These are phyloP conservation scores for Drosophila mayaguana DNA, from an alignment of 2,888 invertebrate genomes.

Conservation along the genomic window DNA sequence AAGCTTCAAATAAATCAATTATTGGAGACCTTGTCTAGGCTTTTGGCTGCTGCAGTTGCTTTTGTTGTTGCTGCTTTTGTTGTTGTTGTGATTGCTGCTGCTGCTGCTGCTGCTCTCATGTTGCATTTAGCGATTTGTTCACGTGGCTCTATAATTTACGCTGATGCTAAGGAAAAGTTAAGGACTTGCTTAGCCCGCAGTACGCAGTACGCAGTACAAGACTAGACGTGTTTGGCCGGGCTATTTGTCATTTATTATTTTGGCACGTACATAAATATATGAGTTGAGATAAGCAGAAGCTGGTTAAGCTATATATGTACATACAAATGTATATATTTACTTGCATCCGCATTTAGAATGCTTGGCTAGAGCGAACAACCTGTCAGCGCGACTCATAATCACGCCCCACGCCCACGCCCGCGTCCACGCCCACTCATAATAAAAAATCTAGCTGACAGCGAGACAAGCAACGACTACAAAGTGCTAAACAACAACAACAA, in stretches of 20 bases:
- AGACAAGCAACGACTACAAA: slow-evolving; percentile 48
- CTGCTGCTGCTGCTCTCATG: slow-evolving; percentile 1
- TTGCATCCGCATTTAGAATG: slow-evolving; percentile 73
- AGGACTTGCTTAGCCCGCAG: slow-evolving; percentile 57
- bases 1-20: slow-evolving; percentile 75
- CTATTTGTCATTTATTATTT: slow-evolving; percentile 32
- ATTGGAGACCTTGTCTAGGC: slow-evolving; percentile 37
- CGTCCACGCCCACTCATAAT: slow-evolving; percentile 13
- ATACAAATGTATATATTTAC: neutral
- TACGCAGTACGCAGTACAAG: slow-evolving; percentile 15
- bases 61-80: neutral
- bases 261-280: slow-evolving; percentile 78
- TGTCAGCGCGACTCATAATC: slow-evolving; percentile 68
- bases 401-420: slow-evolving; percentile 34
- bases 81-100: slow-evolving; percentile 61
- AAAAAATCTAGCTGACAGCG: slow-evolving; percentile 15
- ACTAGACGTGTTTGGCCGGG: slow-evolving; percentile 64
- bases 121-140: slow-evolving; percentile 38
- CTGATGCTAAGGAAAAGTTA: slow-evolving; percentile 55
- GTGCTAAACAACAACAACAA: slow-evolving; percentile 49
- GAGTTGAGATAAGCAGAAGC: slow-evolving; percentile 71
- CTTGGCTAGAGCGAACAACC: slow-evolving; percentile 56
- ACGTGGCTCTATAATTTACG: slow-evolving; percentile 74
- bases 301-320: slow-evolving; percentile 10
- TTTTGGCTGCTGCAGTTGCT: slow-evolving; percentile 53